Percentiles rank a stretch among this genome's conserved stretches.
Conservation (phyloP, 2,797 vertebrate species). For the Squalus acanthias region DNA sequence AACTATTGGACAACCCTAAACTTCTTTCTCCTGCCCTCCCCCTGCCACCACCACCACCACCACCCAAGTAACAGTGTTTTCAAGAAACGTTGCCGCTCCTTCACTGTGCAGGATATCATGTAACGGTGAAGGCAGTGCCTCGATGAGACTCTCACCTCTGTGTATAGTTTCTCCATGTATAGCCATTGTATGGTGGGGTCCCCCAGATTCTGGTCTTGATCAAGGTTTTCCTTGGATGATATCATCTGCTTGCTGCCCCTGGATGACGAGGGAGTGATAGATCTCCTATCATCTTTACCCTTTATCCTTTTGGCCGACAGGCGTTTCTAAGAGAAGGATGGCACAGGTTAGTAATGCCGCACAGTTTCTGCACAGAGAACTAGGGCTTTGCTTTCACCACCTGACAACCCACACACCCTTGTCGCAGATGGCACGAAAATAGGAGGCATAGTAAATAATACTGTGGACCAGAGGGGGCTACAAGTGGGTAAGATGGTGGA, state of each 20-base stretch:
- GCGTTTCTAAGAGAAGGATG: background rate
- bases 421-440: background rate
- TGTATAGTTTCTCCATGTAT: constrained; percentile 13
- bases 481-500: background rate
- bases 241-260: background rate
- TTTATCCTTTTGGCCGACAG: background rate
- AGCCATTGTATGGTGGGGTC: background rate
- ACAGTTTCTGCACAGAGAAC: background rate
- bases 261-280: background rate
- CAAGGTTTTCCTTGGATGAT: background rate
- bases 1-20: background rate
- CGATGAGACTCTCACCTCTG: background rate
- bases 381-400: background rate
- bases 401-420: background rate
- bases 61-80: background rate
- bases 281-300: background rate
- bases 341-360: background rate
- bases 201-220: background rate
- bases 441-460: background rate
- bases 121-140: background rate
- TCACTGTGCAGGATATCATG: background rate
- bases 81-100: background rate
- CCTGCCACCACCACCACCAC: background rate
- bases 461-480: background rate
- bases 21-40: background rate